These are phyloP conservation scores for Tamias sibiricus DNA, from an alignment of 2,113 vertebrate genomes.

Conservation along the genomic window DNA sequence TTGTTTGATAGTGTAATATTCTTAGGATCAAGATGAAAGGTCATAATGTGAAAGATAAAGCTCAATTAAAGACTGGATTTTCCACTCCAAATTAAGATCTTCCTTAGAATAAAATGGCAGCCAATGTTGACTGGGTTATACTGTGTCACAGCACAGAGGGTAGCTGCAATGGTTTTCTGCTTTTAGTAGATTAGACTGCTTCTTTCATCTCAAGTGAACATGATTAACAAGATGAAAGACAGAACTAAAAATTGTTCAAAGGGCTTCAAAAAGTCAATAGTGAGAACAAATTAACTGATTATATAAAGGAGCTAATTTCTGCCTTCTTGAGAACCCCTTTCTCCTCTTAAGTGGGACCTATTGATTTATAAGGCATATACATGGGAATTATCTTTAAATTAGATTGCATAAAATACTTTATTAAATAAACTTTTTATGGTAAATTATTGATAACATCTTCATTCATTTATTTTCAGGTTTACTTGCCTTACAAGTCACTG, in stretches of 20 bases:
- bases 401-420: not conserved
- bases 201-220: not conserved
- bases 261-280: constrained; percentile 49
- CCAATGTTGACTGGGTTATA: not conserved
- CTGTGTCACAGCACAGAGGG: not conserved
- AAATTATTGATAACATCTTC: not conserved
- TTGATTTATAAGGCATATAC: not conserved
- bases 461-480: constrained; percentile 4
- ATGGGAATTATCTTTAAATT: constrained; percentile 20
- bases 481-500: not conserved
- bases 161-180: not conserved
- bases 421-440: not conserved
- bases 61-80: not conserved
- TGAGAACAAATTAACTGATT: constrained; percentile 57
- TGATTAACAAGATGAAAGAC: constrained; percentile 63
- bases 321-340: not conserved
- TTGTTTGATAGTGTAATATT: not conserved
- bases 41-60: not conserved
- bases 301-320: not conserved
- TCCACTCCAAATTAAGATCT: not conserved
- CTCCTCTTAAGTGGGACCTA: not conserved
- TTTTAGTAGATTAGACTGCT: not conserved
- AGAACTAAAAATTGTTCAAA: constrained; percentile 34
- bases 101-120: not conserved
- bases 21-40: not conserved